Conservation (phyloP, 30 jellyfish, hydroid and myxozoan species). For the Hydra vulgaris region DNA sequence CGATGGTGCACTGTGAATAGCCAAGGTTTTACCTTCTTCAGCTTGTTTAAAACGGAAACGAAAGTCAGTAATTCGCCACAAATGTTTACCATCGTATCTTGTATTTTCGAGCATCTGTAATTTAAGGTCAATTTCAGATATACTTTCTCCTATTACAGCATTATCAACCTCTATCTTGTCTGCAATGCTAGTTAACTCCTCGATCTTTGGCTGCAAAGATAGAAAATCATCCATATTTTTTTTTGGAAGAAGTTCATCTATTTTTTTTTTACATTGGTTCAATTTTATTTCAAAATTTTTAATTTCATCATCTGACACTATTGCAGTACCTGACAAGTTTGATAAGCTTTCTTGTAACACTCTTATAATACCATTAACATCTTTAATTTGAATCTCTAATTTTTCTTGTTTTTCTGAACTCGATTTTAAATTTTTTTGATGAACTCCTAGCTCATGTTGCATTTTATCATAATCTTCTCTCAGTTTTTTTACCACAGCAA, state of each 20-base stretch:
- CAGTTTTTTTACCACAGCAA: background rate
- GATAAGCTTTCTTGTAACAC: background rate
- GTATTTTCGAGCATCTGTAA: conserved; percentile 68
- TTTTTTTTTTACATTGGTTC: background rate
- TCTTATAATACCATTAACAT: background rate
- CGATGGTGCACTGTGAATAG: conserved; percentile 85
- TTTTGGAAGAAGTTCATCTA: background rate
- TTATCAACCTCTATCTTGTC: conserved; percentile 16
- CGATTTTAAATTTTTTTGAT: no score
- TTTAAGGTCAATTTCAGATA: conserved; percentile 58
- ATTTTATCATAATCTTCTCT: background rate
- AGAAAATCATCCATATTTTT: background rate
- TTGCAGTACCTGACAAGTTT: background rate
- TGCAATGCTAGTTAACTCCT: background rate
- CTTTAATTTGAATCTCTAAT: background rate
- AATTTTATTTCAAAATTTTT: background rate
- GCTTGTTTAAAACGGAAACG: conserved; percentile 64
- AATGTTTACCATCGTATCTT: conserved; percentile 45
- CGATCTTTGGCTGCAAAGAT: background rate
- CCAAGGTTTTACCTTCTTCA: conserved; percentile 61
- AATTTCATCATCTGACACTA: background rate
- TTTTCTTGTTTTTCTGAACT: background rate
- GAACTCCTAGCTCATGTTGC: background rate
- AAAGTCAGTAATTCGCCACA: conserved; percentile 66
- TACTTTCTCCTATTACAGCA: conserved; percentile 11